Evolutionary conservation across 1,140 invertebrate genomes (phyloP).

Genomic region (Heliothis virescens): DNA sequence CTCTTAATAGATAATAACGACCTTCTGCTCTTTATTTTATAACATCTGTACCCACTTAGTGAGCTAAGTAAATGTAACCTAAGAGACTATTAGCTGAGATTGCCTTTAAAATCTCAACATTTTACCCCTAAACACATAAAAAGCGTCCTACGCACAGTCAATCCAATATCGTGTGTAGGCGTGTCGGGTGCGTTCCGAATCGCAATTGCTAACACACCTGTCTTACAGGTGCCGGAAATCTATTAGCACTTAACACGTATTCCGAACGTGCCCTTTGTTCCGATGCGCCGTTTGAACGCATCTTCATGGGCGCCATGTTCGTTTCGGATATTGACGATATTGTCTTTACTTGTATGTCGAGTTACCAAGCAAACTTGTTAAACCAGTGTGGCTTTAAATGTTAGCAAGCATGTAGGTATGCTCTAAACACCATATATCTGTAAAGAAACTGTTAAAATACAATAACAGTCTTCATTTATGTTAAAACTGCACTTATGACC

Average conservation of each 20-base stretch:
- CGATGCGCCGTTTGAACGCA: slow-evolving; percentile 49
- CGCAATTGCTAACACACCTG: slow-evolving; percentile 61
- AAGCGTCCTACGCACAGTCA: slow-evolving; percentile 28
- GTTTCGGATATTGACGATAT: slow-evolving; percentile 37
- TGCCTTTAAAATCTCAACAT: background rate
- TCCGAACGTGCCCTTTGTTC: slow-evolving; percentile 56
- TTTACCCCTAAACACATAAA: background rate
- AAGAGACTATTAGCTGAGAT: background rate
- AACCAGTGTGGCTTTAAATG: slow-evolving; percentile 34
- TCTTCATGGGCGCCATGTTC: slow-evolving; percentile 52
- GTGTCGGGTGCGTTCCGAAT: slow-evolving; percentile 46
- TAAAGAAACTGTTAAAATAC: slow-evolving; percentile 3
- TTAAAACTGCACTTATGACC: slow-evolving; percentile 26
- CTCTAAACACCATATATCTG: slow-evolving; percentile 1
- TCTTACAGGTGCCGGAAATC: slow-evolving; percentile 71
- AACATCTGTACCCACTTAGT: too few species aligned
- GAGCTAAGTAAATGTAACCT: background rate
- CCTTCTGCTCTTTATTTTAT: too few species aligned
- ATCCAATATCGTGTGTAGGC: slow-evolving; percentile 58
- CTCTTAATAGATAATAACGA: background rate
- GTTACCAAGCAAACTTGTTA: slow-evolving; percentile 34
- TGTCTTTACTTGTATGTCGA: slow-evolving; percentile 38
- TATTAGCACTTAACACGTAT: slow-evolving; percentile 67
- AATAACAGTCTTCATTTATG: slow-evolving; percentile 24
- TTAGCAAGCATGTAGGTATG: slow-evolving; percentile 4